Percentiles rank a stretch among this genome's conserved stretches.
Conservation (phyloP, 2,113 vertebrate genomes). For the Thalassarche chlororhynchos region DNA sequence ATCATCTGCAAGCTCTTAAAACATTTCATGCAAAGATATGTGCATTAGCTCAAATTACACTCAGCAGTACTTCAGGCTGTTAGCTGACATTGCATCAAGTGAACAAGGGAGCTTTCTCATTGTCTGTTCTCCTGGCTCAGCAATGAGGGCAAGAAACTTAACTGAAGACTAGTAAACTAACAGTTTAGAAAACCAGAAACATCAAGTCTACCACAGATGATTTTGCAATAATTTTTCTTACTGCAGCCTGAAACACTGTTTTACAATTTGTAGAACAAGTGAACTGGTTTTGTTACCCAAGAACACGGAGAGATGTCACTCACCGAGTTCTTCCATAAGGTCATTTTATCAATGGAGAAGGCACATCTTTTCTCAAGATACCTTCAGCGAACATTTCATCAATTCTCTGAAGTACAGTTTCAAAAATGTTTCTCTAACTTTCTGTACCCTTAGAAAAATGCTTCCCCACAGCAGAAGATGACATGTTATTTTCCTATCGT, state of each 20-base stretch:
- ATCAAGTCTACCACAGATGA: neutral
- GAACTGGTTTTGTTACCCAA: neutral
- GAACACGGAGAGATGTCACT: neutral
- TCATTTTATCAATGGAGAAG: neutral
- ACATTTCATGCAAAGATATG: neutral
- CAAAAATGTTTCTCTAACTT: neutral
- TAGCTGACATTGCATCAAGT: neutral
- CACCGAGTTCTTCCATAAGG: neutral
- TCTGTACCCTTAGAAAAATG: neutral
- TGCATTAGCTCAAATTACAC: neutral
- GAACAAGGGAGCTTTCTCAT: neutral
- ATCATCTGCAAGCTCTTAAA: neutral
- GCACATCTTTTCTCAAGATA: neutral
- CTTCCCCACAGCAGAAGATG: neutral
- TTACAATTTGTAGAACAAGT: neutral
- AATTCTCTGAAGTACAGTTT: neutral
- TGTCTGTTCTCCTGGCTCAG: neutral
- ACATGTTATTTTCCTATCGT: neutral
- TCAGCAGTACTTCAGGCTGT: neutral
- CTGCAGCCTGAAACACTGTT: neutral
- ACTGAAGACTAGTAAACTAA: neutral
- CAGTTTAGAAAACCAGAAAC: neutral
- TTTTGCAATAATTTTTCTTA: neutral
- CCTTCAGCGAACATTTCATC: neutral
- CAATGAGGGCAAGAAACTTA: neutral